Conservation (phyloP, 2,888 invertebrate genomes). For the Eilema caniola region DNA sequence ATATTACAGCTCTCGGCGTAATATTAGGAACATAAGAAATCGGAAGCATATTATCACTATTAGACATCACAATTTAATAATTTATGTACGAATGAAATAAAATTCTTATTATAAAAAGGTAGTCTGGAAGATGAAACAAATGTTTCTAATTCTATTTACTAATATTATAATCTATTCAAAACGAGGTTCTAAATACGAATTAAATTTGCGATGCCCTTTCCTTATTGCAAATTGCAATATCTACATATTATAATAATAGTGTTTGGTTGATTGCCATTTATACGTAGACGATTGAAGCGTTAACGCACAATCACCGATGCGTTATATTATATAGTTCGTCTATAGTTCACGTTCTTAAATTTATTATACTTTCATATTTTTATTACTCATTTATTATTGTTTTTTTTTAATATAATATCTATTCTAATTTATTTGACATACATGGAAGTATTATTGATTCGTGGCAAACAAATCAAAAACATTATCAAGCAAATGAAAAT, state of each 20-base stretch:
- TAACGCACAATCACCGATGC: neutral
- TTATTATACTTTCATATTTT: neutral
- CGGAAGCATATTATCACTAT: neutral
- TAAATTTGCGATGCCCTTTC: neutral
- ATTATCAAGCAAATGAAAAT: too few species aligned
- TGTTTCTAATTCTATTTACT: slow-evolving; percentile 5
- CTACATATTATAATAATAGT: neutral
- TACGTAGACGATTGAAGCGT: neutral
- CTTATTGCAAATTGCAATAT: neutral
- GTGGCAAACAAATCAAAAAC: neutral
- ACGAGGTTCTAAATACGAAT: neutral
- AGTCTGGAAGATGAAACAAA: neutral
- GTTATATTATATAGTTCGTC: too few species aligned
- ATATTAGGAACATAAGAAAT: neutral
- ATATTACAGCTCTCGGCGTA: neutral
- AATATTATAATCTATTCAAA: slow-evolving; percentile 1
- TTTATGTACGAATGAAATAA: neutral
- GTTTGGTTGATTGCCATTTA: neutral
- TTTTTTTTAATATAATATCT: neutral
- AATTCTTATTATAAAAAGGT: neutral
- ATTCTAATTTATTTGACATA: slow-evolving; percentile 1
- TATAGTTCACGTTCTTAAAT: neutral
- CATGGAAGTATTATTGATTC: neutral
- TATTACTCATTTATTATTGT: neutral
- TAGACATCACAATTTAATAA: slow-evolving; percentile 5